Percentiles rank a stretch among this genome's conserved stretches.
Evolutionary conservation across 2,888 invertebrate species (phyloP).

Genomic region (Habrosyne pyritoides): DNA sequence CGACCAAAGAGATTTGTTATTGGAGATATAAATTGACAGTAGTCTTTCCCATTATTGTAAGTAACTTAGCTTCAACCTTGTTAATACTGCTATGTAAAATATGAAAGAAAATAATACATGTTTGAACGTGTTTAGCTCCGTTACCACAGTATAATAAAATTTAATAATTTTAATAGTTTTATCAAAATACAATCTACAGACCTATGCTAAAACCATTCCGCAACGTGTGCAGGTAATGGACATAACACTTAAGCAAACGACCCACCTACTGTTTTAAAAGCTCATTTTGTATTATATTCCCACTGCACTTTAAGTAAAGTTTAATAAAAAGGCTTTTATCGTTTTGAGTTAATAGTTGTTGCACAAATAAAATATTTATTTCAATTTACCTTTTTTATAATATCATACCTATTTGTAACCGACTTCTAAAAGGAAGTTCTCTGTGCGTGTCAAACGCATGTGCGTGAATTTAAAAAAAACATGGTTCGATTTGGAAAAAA

Average conservation of each 20-base stretch:
- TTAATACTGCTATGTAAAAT: neutral
- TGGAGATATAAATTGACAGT: no score
- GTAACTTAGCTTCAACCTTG: no score
- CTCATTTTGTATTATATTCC: constrained; percentile 46
- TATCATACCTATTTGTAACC: no score
- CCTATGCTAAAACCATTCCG: constrained; percentile 27
- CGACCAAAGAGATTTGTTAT: no score
- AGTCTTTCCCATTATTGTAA: no score
- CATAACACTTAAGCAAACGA: constrained; percentile 67
- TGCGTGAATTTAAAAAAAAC: no score
- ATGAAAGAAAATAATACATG: neutral
- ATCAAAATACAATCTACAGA: neutral
- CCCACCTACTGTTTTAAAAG: constrained; percentile 45
- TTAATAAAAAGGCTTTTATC: neutral
- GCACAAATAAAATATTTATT: neutral
- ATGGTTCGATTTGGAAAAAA: no score
- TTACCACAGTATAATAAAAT: neutral
- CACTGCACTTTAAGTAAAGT: neutral
- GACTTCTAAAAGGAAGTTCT: no score
- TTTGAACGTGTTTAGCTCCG: neutral
- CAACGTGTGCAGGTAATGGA: constrained; percentile 63
- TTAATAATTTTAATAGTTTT: neutral
- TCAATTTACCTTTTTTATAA: neutral
- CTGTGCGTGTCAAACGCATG: no score
- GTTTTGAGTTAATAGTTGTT: neutral